phyloP scores from a whole-genome alignment of 2,797 vertebrate species.

The Brachymystax lenok region DNA sequence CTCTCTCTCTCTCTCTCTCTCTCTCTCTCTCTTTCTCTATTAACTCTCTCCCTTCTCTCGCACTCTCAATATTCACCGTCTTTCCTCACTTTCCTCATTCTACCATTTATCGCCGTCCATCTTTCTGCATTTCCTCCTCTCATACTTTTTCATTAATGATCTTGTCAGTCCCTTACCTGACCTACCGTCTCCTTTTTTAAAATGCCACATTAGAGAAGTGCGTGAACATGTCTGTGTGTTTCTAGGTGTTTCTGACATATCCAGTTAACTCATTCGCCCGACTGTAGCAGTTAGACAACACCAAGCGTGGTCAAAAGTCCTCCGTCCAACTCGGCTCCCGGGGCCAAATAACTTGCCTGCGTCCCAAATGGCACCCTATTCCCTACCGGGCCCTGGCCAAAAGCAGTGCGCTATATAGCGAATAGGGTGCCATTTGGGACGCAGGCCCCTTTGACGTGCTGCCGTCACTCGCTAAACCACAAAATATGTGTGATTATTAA shows the following conservation, averaged over 20 bases:
- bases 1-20: no score
- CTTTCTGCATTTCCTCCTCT: conserved; percentile 16
- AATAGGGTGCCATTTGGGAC: no score
- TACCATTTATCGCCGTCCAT: conserved; percentile 22
- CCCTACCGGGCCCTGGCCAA: no score
- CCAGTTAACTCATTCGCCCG: conserved; percentile 51
- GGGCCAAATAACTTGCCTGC: conserved; percentile 53
- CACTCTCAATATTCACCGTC: conserved; percentile 7
- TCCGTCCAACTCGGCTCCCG: not conserved
- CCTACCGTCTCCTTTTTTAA: not conserved
- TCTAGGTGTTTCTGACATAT: conserved; percentile 49
- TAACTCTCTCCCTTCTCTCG: conserved; percentile 20
- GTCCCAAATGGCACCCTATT: no score
- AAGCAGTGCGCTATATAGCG: no score
- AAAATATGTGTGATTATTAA: conserved; percentile 10
- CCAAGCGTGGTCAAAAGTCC: conserved; percentile 31
- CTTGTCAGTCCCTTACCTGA: not conserved
- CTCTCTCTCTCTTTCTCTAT: no score
- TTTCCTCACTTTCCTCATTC: not conserved
- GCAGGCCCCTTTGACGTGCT: conserved; percentile 11
- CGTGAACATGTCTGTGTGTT: conserved; percentile 2
- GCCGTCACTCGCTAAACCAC: conserved; percentile 48
- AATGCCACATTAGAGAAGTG: not conserved
- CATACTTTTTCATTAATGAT: conserved; percentile 8
- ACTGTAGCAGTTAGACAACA: conserved; percentile 33